Percentiles rank a stretch among this genome's conserved stretches.
Conservation (phyloP, 2,113 vertebrate species). For the Propithecus coquereli region DNA sequence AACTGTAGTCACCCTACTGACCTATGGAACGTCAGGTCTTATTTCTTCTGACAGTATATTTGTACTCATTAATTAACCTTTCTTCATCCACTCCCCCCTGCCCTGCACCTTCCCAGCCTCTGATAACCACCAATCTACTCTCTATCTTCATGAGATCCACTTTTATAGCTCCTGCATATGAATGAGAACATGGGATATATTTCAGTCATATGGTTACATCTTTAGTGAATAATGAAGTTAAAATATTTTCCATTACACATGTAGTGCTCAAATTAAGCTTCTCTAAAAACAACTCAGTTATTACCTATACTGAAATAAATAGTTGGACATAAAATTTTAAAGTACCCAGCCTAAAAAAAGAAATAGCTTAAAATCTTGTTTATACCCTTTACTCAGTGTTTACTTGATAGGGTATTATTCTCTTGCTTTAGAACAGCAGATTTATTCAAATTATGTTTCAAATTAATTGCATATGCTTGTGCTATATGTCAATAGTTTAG, state of each 20-base stretch:
- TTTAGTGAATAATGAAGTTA: background rate
- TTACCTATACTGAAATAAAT: background rate
- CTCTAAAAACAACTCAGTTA: background rate
- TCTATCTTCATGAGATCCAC: background rate
- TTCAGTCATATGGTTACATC: background rate
- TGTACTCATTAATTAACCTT: background rate
- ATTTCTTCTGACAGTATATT: background rate
- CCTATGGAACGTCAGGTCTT: background rate
- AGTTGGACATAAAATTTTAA: background rate
- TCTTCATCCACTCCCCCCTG: background rate
- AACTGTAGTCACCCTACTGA: background rate
- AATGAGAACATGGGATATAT: background rate
- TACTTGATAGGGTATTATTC: background rate
- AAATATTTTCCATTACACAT: background rate
- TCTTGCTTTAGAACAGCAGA: background rate
- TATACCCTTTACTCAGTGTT: background rate
- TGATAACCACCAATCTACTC: background rate
- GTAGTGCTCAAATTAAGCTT: background rate
- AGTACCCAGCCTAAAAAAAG: background rate
- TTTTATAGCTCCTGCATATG: background rate
- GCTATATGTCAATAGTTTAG: background rate
- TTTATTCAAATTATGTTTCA: slow-evolving; percentile 1
- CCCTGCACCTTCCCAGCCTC: background rate
- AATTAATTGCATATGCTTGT: background rate
- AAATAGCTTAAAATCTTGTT: background rate